Conservation (phyloP, 2,113 vertebrate species). For the Pterocles burchelli region DNA sequence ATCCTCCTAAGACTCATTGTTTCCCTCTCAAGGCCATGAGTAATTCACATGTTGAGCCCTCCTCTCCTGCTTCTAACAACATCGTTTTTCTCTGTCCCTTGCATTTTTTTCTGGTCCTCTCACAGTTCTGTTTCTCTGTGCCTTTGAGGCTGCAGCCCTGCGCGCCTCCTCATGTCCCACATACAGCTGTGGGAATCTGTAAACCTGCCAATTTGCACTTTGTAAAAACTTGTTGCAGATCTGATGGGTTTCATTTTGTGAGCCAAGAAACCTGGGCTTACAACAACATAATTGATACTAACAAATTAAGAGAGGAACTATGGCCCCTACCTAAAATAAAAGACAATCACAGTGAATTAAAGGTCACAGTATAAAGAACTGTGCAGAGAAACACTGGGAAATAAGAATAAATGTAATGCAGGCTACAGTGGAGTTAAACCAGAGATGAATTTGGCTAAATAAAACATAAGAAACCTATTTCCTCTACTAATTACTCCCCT, state of each 20-base stretch:
- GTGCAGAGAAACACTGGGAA: background rate
- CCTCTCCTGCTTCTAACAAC: background rate
- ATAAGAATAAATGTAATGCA: background rate
- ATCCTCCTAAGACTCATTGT: background rate
- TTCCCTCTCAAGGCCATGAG: background rate
- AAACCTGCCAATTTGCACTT: conserved; percentile 14
- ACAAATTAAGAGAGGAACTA: background rate
- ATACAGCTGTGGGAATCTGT: conserved; percentile 1
- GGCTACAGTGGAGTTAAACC: conserved; percentile 39
- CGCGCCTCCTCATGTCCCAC: background rate
- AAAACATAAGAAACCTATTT: conserved; percentile 65
- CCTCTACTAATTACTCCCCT: conserved; percentile 49
- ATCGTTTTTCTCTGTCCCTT: background rate
- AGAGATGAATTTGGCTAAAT: conserved; percentile 42
- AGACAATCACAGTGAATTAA: conserved; percentile 6
- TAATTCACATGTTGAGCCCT: background rate
- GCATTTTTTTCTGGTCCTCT: background rate
- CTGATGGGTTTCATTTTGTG: background rate
- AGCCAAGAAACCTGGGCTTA: background rate
- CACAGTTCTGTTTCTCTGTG: accelerated
- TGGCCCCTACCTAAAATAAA: conserved; percentile 21
- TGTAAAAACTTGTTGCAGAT: background rate
- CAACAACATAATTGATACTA: conserved; percentile 6
- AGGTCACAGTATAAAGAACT: background rate
- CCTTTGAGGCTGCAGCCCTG: background rate